These are phyloP conservation scores for Heliconius charithonia DNA, from an alignment of 2,888 invertebrate species.

Conservation along the genomic window DNA sequence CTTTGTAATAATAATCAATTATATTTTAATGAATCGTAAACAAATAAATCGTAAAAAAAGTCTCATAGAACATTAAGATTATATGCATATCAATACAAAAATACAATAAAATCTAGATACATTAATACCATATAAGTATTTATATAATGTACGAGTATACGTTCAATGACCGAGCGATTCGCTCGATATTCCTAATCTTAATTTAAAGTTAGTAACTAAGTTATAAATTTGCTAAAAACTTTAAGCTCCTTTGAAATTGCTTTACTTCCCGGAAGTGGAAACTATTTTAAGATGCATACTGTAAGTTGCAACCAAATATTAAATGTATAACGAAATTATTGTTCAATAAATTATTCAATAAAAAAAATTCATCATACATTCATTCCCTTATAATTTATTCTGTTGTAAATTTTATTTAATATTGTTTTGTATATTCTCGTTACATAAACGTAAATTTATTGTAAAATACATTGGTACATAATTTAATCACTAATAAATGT, in stretches of 20 bases:
- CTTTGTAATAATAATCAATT: no score
- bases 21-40: no score
- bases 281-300: constrained; percentile 12
- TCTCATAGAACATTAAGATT: no score
- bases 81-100: no score
- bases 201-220: constrained; percentile 18
- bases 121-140: background rate
- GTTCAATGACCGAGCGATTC: background rate
- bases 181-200: constrained; percentile 12
- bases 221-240: constrained; percentile 22
- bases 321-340: constrained; percentile 14
- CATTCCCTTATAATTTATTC: background rate
- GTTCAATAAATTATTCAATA: background rate
- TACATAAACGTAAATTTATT: no score
- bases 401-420: background rate
- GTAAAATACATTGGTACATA: no score
- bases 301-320: constrained; percentile 8
- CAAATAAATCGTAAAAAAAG: no score
- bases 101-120: background rate
- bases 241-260: constrained; percentile 27
- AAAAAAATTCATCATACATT: background rate
- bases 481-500: no score
- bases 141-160: background rate
- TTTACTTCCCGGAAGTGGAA: constrained; percentile 6
- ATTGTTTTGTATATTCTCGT: no score